Conservation (phyloP, 2,888 invertebrate genomes). For the Seira sanloemensis region DNA sequence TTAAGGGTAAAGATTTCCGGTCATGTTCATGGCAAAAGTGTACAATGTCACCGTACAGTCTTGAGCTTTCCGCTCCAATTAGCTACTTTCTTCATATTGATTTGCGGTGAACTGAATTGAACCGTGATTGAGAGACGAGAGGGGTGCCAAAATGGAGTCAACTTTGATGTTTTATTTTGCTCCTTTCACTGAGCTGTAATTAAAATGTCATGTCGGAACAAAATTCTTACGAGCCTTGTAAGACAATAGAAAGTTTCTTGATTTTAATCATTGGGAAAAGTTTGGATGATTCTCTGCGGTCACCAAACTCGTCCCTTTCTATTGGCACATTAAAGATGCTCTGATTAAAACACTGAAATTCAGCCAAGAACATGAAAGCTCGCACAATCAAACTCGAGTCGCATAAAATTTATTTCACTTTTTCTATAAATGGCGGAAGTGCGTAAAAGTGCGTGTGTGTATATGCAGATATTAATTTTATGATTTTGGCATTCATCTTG, state of each 20-base stretch:
- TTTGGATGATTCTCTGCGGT: not conserved
- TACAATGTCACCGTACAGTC: not conserved
- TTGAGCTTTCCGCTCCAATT: not conserved
- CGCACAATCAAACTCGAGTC: too few relatives aligned
- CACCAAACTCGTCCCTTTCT: not conserved
- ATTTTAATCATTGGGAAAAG: not conserved
- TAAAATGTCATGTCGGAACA: not conserved
- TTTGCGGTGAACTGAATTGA: not conserved
- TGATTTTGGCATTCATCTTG: slow-evolving; percentile 5
- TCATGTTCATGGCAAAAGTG: slow-evolving; percentile 7
- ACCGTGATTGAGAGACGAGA: not conserved
- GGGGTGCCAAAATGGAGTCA: not conserved
- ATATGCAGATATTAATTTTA: not conserved
- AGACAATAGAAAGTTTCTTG: not conserved
- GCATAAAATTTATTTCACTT: slow-evolving; percentile 12
- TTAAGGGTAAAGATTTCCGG: not conserved
- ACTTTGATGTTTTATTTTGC: not conserved
- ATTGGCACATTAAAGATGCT: slow-evolving; percentile 1
- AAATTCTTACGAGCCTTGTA: not conserved
- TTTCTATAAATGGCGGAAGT: slow-evolving; percentile 7
- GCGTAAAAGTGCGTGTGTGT: slow-evolving; percentile 10
- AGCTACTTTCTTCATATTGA: not conserved
- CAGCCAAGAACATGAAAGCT: slow-evolving; percentile 1
- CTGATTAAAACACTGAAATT: slow-evolving; percentile 13
- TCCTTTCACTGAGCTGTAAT: not conserved